Base-by-base conservation (phyloP, 2,888 invertebrate species). In the Stenodera caucasica region DNA sequence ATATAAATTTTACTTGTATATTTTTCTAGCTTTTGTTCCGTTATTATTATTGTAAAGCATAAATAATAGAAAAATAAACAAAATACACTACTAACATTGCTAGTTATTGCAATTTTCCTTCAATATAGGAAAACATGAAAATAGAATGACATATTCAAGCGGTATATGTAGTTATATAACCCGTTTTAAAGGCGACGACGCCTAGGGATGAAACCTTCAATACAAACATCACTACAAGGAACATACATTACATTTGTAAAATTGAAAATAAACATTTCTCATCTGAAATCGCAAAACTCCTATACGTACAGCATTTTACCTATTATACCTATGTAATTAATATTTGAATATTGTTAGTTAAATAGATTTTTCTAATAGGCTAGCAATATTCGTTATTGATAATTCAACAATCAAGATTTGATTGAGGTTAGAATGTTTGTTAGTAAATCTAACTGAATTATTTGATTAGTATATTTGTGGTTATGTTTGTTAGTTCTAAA, bases 181-280 rank as follows among this genome's bases (percentile, higher is more conserved):
- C 68, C 65, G 67, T 71, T 70, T 67, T 66, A 66, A 67, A 70
- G 66, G 57, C 65, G 64, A 32, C 64, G 61, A 64, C 61, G 62
- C 63, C 59, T 55, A 45, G 66, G 65, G 65, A 61, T 63, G 63
- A 58, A 69, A 67, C 66, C 67, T 66, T 55, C 63, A 67, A 64
- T 61, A 67, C 67, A 70, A 69, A 72, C 70, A 73, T 64, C 64
- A 61, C 58, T 54, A 59, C 65, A 57, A 64, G 66, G 63, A 69
- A 72, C 70, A 71, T 72, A 72, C 71, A 70, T 74, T 73, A 71
- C 72, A 73, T 74, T 72, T 72, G 70, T 67, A 68, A 71, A 73
- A 75, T 75, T 74, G 72, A 74, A 74, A 72, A 70, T 71, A 74
- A 75, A 75, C 72, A 74, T 59, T 63, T 61, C 11, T 21, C 12